Evolutionary conservation across 2,113 vertebrate genomes (phyloP).

Genomic region (Hyperopisus bebe): DNA sequence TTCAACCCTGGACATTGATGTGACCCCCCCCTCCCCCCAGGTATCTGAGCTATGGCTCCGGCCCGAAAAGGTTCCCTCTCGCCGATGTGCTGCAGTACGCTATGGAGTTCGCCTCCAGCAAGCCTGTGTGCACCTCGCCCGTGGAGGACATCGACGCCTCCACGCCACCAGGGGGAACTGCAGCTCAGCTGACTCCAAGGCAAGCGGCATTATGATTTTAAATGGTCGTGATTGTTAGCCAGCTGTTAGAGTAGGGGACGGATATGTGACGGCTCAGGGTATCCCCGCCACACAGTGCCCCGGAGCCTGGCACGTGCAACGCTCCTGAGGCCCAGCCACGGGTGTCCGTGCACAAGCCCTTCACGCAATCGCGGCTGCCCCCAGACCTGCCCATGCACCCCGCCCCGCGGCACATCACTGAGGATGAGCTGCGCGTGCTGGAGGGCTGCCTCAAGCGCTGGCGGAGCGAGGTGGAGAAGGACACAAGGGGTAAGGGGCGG

Average conservation of each 20-base stretch:
- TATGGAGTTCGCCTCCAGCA: conserved; percentile 96
- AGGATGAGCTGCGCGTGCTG: conserved; percentile 87
- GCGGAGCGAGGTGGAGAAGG: conserved; percentile 96
- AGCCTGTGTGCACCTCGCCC: conserved; percentile 92
- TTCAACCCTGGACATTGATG: background rate
- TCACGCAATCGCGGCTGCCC: conserved; percentile 90
- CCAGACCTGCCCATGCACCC: conserved; percentile 95
- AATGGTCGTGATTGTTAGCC: background rate
- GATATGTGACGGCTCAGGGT: background rate
- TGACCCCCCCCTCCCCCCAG: background rate
- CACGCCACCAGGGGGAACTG: background rate
- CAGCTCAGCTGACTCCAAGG: conserved; percentile 9
- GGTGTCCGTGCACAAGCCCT: conserved; percentile 86
- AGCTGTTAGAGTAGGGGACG: background rate
- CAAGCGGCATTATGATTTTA: background rate
- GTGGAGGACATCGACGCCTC: conserved; percentile 72
- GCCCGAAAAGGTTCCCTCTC: conserved; percentile 95
- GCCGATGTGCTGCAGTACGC: conserved; percentile 97
- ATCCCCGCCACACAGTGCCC: conserved; percentile 46
- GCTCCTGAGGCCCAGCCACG: conserved; percentile 71
- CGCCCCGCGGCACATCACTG: conserved; percentile 86
- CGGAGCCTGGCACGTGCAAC: conserved; percentile 68
- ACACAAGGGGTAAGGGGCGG: conserved; percentile 74
- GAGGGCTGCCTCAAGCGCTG: conserved; percentile 93
- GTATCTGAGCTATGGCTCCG: conserved; percentile 86